Conservation (phyloP, 2,113 vertebrate species). For the Ellobius talpinus region DNA sequence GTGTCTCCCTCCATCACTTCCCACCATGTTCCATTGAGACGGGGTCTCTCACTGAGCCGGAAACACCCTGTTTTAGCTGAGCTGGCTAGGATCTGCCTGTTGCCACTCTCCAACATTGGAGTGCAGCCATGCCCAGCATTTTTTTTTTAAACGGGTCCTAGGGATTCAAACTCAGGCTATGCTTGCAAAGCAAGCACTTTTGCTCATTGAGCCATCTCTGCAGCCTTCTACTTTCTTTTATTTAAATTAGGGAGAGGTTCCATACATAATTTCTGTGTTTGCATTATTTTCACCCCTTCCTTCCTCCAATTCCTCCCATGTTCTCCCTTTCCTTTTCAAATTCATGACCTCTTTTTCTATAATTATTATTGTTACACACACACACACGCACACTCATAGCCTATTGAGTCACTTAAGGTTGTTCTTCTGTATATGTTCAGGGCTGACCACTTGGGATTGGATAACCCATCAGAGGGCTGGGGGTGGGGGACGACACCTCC, state of each 20-base stretch:
- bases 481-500: fast-evolving
- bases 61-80: background rate
- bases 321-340: background rate
- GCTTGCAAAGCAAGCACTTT: background rate
- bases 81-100: background rate
- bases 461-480: background rate
- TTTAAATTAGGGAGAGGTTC: background rate
- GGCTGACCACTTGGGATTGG: background rate
- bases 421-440: background rate
- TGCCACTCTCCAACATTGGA: background rate
- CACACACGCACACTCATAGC: background rate
- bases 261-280: background rate
- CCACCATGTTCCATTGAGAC: background rate
- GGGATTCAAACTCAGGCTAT: background rate
- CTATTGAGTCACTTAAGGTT: background rate
- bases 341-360: background rate
- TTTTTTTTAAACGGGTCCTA: background rate
- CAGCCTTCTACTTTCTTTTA: background rate
- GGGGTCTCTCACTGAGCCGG: background rate
- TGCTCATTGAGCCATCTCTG: background rate
- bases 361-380: background rate
- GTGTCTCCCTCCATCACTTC: background rate
- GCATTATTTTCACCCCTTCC: background rate
- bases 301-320: no score
- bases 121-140: background rate